Conservation (phyloP, 2,113 vertebrate genomes). For the Xyrauchen texanus region DNA sequence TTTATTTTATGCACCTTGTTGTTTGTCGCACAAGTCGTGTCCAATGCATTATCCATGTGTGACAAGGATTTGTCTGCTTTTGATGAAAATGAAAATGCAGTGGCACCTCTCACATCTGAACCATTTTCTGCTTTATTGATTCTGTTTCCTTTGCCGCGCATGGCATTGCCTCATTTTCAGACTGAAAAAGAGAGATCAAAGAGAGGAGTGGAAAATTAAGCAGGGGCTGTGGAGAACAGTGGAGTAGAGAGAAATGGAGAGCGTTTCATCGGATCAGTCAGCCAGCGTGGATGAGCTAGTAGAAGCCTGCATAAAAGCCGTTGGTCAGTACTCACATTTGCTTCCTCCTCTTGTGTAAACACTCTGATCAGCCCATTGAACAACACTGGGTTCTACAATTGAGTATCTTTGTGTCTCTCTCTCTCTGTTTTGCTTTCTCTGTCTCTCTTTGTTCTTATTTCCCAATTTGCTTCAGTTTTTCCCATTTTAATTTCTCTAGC, state of each 20-base stretch:
- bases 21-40: neutral
- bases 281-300: slow-evolving; percentile 78
- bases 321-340: slow-evolving; percentile 68
- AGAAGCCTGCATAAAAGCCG: slow-evolving; percentile 75
- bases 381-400: too few species aligned
- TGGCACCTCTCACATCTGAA: slow-evolving; percentile 25
- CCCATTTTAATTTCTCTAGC: neutral
- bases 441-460: neutral
- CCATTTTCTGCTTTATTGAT: slow-evolving; percentile 28
- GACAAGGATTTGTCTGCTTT: slow-evolving; percentile 17
- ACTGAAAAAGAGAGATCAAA: slow-evolving; percentile 52
- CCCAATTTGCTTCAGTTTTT: neutral
- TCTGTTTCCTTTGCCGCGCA: slow-evolving; percentile 15
- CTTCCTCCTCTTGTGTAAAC: slow-evolving; percentile 32
- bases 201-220: slow-evolving; percentile 49
- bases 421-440: too few species aligned
- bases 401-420: too few species aligned
- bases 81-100: slow-evolving; percentile 29
- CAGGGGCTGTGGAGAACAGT: slow-evolving; percentile 28
- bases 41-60: neutral
- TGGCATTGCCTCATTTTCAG: slow-evolving; percentile 36
- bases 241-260: slow-evolving; percentile 59
- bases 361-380: too few species aligned
- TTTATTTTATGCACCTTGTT: slow-evolving; percentile 32
- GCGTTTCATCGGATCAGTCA: slow-evolving; percentile 71